Conservation (phyloP, 37 sponge, comb jelly and placozoan genomes). For the Oopsacas minuta region DNA sequence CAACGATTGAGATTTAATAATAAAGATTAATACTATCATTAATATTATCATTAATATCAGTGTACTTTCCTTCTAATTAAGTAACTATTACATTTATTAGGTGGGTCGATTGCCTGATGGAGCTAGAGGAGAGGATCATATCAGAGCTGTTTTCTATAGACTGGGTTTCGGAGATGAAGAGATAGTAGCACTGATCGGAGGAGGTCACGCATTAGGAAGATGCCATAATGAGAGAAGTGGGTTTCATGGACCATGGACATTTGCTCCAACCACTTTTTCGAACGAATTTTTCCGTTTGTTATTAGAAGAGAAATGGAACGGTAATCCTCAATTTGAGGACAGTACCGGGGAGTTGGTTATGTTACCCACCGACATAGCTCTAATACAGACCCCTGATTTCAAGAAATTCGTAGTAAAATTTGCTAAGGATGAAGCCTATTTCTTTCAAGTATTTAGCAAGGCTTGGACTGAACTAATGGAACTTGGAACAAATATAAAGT, state of each 20-base stretch:
- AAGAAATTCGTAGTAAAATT: background rate
- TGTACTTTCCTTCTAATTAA: background rate
- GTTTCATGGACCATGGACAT: constrained; percentile 13
- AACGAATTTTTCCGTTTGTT: background rate
- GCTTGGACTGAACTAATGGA: constrained; percentile 9
- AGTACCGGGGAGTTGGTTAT: background rate
- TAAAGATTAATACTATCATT: no score
- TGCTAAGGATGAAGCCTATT: background rate
- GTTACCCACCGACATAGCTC: constrained; percentile 4
- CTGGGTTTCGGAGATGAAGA: constrained; percentile 7
- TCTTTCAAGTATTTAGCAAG: background rate
- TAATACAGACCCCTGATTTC: background rate
- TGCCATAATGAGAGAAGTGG: background rate
- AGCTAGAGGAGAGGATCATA: constrained; percentile 9
- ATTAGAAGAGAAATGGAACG: background rate
- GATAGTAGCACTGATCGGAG: background rate
- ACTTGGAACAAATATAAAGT: background rate
- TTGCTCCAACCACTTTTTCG: constrained; percentile 3
- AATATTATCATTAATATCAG: no score
- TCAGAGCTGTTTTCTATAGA: background rate
- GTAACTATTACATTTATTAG: background rate
- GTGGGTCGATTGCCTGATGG: background rate
- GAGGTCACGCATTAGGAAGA: background rate
- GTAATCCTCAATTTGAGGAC: background rate
- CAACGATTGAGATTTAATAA: no score